Evolutionary conservation across 1,140 invertebrate genomes (phyloP), one percentile per base, ranked within the genome.

Genomic region (Penaeus japonicus): DNA sequence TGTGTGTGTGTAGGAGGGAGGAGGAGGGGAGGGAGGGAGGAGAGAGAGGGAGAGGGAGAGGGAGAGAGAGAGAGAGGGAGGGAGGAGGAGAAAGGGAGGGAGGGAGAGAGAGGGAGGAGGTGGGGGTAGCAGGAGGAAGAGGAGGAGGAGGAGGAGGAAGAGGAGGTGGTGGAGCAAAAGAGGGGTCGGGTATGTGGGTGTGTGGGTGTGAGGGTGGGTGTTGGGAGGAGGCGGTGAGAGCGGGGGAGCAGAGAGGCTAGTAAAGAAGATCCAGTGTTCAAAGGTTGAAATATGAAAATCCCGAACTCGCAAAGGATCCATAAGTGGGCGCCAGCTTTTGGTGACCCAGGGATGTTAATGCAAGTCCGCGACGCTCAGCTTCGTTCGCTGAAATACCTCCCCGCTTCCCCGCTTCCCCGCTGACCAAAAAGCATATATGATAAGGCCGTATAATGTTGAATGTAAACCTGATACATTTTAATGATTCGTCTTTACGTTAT

Each of bases 251-350:
- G 62, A 7, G 4, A 1, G 4, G n/a, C n/a, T n/a, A n/a, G n/a
- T n/a, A 39, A 39, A 39, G n/a, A 32, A 32, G 22, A 17, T 24
- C 22, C 32, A 24, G 65, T 73, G 65, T 73, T 73, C 65, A 73
- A 73, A 73, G 65, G 65, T 32, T 73, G 65, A 73, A 73, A 73
- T 73, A 73, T 73, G 65, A 73, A 73, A 73, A 73, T 73, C 65
- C 65, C 32, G 32, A 73, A 73, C 65, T 30, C 32, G 24, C 32
- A 73, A 73, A 73, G 65, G n/a, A 17, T 32, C 32, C 65, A 17
- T 73, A 73, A 73, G 65, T 70, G 65, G 65, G 22, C 24, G 24
- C 22, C 32, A 32, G 65, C 32, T 22, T 73, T 32, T 7, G 65
- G 65, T 30, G 24, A 73, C 24, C 24, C 65, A n/a, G 65, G 32